A percentile compares a stretch with the other conserved stretches of the same genome.
phyloP scores from a whole-genome alignment of 2,888 invertebrate genomes.

The Chalcosyrphus nemorum region DNA sequence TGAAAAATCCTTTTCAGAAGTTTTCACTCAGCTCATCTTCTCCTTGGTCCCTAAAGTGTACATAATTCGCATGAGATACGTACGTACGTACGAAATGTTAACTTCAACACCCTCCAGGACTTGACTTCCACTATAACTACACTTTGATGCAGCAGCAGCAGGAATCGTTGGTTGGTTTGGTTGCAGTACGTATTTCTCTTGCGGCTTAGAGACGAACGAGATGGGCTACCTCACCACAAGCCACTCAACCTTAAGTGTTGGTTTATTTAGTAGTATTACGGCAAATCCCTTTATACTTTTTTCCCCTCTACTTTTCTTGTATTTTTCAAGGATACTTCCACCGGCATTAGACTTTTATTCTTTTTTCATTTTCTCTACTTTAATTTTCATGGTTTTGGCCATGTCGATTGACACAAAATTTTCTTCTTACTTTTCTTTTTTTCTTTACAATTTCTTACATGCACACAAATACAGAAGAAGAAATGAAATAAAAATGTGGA shows the following conservation, averaged over 20 bases:
- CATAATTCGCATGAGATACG: slow-evolving; percentile 62
- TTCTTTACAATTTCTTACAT: slow-evolving; percentile 14
- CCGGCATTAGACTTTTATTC: slow-evolving; percentile 40
- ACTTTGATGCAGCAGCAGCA: slow-evolving; percentile 26
- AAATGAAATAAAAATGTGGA: not conserved
- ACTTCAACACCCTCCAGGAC: slow-evolving; percentile 64
- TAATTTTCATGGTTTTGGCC: slow-evolving; percentile 67
- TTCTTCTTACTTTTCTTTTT: not conserved
- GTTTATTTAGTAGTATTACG: slow-evolving; percentile 72
- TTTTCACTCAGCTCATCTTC: slow-evolving; percentile 62
- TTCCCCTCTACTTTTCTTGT: slow-evolving; percentile 8
- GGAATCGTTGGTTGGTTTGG: slow-evolving; percentile 21
- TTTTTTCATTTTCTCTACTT: slow-evolving; percentile 20
- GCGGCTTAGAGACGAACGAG: slow-evolving; percentile 44
- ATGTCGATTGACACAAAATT: slow-evolving; percentile 63
- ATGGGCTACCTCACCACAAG: slow-evolving; percentile 60
- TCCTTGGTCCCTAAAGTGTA: slow-evolving; percentile 38
- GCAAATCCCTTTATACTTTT: slow-evolving; percentile 62
- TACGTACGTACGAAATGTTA: slow-evolving; percentile 55
- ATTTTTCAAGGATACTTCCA: slow-evolving; percentile 50
- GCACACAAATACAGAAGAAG: not conserved
- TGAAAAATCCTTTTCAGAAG: slow-evolving; percentile 63
- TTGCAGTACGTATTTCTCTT: slow-evolving; percentile 46
- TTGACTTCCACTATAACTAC: slow-evolving; percentile 44
- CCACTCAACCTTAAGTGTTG: slow-evolving; percentile 72